A percentile compares a stretch with the other conserved stretches of the same genome.
phyloP scores from a whole-genome alignment of 2,888 invertebrate genomes.

The Marasmarcha lunaedactyla region DNA sequence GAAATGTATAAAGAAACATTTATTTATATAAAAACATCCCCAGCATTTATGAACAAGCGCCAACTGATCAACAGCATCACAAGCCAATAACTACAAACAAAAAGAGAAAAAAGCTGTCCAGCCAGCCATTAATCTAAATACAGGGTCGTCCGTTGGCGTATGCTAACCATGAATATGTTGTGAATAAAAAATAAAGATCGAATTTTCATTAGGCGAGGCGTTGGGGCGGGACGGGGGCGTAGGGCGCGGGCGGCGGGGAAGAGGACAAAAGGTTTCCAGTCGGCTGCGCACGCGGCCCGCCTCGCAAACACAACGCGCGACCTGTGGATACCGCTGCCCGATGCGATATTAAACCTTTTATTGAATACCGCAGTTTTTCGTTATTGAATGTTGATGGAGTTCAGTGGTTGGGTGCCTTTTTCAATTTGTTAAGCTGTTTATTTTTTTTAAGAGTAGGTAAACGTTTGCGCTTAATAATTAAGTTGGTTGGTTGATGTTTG shows the following conservation, averaged over 20 bases:
- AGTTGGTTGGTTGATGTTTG: too few relatives aligned
- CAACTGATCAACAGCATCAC: too few relatives aligned
- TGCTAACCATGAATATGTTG: too few relatives aligned
- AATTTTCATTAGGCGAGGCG: slow-evolving; percentile 66
- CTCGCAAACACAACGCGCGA: slow-evolving; percentile 52
- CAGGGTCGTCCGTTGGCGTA: too few relatives aligned
- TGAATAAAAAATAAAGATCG: slow-evolving; percentile 37
- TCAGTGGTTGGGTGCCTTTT: too few relatives aligned
- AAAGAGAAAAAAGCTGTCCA: neutral
- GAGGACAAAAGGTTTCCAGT: slow-evolving; percentile 58
- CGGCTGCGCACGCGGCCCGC: slow-evolving; percentile 66
- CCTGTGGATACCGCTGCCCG: slow-evolving; percentile 41
- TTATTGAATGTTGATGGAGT: neutral
- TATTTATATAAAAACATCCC: too few relatives aligned
- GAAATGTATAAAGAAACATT: too few relatives aligned
- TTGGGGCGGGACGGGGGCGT: slow-evolving; percentile 50
- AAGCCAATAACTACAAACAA: slow-evolving; percentile 4
- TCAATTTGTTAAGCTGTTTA: too few relatives aligned
- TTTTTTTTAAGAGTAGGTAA: too few relatives aligned
- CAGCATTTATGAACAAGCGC: too few relatives aligned
- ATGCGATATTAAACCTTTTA: slow-evolving; percentile 21
- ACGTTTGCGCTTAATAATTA: too few relatives aligned
- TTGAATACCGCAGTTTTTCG: neutral
- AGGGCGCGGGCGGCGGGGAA: slow-evolving; percentile 12
- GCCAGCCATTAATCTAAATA: neutral